Base-by-base conservation (phyloP, 2,888 invertebrate species). In the Oscheius sp. region DNA sequence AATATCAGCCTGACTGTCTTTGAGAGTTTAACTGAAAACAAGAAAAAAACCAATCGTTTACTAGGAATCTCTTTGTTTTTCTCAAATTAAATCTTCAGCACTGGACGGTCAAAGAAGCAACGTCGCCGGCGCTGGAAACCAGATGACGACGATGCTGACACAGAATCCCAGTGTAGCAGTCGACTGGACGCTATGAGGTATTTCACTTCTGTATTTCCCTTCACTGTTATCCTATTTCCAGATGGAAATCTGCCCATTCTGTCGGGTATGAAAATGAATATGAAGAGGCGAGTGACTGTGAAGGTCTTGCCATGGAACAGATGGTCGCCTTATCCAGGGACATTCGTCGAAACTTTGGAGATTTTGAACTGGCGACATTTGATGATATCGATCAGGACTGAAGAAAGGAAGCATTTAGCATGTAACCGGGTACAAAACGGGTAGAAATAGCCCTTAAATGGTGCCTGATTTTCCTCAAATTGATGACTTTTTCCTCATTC, bases 261-360 rank as follows among this genome's bases (percentile, higher is more conserved):
- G 84, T 84, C 63, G 84, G 84, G 41, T 85, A 85, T 68, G 85
- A 85, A 36, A 82, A 85, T 70, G 85, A 85, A 70, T 85, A 85
- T 71, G 85, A 85, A 62, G 73, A 77, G 68, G 73, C 69, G n/a
- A 80, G 80, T n/a, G 82, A 80, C 30, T 68, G 68, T 9, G 81
- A 83, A 61, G 77, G 71, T 20, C 56, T 77, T 32, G 73, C 74
- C 14, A 61, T 74, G 22, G 74, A 75, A 33, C 74, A 77, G 63
- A 77, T 77, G 77, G 65, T 62, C 24, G 77, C 77, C 20, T 68
- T 77, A 14, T 78, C 73, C 49, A 61, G 80, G 20, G 84, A 85
- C 63, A 84, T 84, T 62, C 78, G 81, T 14, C 68, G 71, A 28
- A 84, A 85, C 57, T 85, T 85, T 62, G 85, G 85, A 36, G 83